A percentile compares a stretch with the other conserved stretches of the same genome.
Conservation (phyloP, 2,888 invertebrate species). For the Uropetala carovei region DNA sequence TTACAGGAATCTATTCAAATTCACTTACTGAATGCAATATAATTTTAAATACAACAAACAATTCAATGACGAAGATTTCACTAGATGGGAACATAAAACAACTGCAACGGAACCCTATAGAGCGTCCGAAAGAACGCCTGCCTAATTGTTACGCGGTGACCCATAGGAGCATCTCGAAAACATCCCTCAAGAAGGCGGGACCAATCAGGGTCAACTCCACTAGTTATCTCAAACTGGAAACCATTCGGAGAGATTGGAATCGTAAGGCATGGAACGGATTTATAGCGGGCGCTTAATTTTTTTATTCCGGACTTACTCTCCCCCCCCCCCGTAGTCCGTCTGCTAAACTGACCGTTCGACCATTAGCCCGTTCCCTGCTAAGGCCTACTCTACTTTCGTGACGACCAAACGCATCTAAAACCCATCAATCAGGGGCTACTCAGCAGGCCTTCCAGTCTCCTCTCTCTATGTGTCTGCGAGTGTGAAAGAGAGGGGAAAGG, state of each 20-base stretch:
- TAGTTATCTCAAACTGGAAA: slow-evolving; percentile 42
- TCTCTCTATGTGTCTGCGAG: background rate
- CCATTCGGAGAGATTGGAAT: slow-evolving; percentile 9
- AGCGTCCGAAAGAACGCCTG: background rate
- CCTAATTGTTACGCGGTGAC: slow-evolving; percentile 29
- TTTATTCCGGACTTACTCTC: slow-evolving; percentile 44
- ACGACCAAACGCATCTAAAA: slow-evolving; percentile 64
- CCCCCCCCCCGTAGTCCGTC: background rate
- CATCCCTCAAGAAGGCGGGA: background rate
- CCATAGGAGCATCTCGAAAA: background rate
- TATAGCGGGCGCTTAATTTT: slow-evolving; percentile 53
- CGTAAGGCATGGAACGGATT: slow-evolving; percentile 35
- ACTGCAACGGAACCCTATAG: background rate
- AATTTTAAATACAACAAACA: too few relatives aligned
- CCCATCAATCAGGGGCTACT: slow-evolving; percentile 46
- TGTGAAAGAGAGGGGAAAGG: background rate
- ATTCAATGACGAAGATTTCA: too few relatives aligned
- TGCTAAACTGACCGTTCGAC: slow-evolving; percentile 16
- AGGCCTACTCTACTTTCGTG: slow-evolving; percentile 46
- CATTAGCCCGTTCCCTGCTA: slow-evolving; percentile 38
- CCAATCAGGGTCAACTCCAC: slow-evolving; percentile 36
- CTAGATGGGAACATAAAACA: too few relatives aligned
- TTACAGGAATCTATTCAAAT: too few relatives aligned
- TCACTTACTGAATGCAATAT: too few relatives aligned
- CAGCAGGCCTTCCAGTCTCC: background rate